These are phyloP conservation scores for Falco berigora DNA, from an alignment of 2,797 vertebrate genomes.

Conservation along the genomic window DNA sequence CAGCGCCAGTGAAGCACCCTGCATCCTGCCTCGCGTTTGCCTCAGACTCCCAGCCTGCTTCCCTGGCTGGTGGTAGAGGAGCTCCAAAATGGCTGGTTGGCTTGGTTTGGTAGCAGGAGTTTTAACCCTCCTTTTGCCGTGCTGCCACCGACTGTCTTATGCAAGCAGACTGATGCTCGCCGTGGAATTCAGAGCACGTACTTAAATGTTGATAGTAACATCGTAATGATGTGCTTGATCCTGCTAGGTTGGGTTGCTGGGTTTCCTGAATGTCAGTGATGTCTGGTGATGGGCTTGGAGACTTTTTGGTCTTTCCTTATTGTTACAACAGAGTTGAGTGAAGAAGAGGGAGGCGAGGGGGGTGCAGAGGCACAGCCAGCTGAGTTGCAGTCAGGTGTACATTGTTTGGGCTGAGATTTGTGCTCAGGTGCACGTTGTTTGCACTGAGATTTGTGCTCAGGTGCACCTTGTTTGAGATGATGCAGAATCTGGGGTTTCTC, in stretches of 20 bases:
- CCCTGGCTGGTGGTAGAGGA: not conserved
- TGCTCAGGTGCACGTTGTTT: not conserved
- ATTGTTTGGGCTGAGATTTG: not conserved
- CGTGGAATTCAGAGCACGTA: rapidly evolving
- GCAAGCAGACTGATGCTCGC: rapidly evolving
- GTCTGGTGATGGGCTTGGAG: not conserved
- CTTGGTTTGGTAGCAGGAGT: not conserved
- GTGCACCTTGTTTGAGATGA: not conserved
- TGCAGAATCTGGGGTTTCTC: not conserved
- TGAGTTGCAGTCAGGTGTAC: not conserved
- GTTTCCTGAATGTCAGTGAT: not conserved
- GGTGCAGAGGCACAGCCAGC: not conserved
- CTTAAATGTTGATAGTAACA: not conserved
- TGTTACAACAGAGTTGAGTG: not conserved
- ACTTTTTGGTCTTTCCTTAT: not conserved
- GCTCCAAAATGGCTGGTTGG: not conserved
- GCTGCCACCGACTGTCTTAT: rapidly evolving
- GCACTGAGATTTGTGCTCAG: too few species aligned
- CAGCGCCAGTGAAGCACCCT: rapidly evolving
- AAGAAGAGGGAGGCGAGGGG: not conserved
- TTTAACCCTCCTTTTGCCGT: not conserved
- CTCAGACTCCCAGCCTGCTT: rapidly evolving
- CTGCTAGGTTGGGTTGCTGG: not conserved
- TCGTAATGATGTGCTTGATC: not conserved
- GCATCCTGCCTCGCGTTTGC: rapidly evolving